A percentile compares a stretch with the other conserved stretches of the same genome.
Evolutionary conservation across 2,888 invertebrate genomes (phyloP).

Genomic region (Perithous albicinctus): DNA sequence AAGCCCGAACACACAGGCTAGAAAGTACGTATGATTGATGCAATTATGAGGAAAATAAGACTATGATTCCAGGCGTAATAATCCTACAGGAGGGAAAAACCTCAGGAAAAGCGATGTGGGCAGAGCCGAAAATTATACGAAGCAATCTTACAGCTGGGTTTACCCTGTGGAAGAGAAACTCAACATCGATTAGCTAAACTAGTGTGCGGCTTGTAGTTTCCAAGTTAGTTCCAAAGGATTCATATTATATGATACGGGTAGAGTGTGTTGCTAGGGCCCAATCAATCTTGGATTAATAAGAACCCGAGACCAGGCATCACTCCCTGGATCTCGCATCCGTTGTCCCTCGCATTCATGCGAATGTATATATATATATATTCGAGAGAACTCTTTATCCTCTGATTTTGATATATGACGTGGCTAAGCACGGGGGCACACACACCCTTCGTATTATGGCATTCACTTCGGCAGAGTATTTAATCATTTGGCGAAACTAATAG

Average conservation of each 20-base stretch:
- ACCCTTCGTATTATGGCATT: constrained; percentile 17
- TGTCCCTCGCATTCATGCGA: constrained; percentile 19
- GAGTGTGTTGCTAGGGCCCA: constrained; percentile 5
- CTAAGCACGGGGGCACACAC: constrained; percentile 19
- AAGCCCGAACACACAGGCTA: background rate
- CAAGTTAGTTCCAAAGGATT: background rate
- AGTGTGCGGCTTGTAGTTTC: background rate
- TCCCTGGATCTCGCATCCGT: constrained; percentile 11
- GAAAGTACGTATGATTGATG: background rate
- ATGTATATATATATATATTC: constrained; percentile 3
- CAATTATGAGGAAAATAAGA: constrained; percentile 37
- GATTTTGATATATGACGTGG: constrained; percentile 52
- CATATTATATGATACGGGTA: background rate
- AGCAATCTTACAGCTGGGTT: background rate
- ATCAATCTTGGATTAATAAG: constrained; percentile 52
- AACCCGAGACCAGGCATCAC: constrained; percentile 13
- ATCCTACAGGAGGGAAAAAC: background rate
- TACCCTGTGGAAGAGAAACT: background rate
- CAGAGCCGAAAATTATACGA: background rate
- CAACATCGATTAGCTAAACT: background rate
- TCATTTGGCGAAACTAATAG: constrained; percentile 43
- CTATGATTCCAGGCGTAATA: background rate
- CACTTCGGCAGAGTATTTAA: constrained; percentile 6
- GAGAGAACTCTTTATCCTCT: constrained; percentile 46
- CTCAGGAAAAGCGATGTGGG: background rate